These are phyloP conservation scores for Odontamblyopus lacepedii DNA, from an alignment of 2,797 vertebrate species.

Conservation along the genomic window DNA sequence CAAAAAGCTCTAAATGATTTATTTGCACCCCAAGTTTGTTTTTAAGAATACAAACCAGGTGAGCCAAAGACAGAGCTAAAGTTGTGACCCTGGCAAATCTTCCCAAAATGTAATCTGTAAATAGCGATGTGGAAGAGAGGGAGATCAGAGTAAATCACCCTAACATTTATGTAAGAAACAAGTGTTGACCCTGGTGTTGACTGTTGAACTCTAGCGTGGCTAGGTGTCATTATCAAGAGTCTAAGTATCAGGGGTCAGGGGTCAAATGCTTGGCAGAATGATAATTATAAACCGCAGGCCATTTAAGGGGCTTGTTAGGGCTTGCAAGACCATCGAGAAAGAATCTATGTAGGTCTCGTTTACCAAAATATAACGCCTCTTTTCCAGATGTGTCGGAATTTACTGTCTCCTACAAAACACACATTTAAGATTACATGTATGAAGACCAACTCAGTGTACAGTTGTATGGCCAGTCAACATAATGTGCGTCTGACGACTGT, in stretches of 20 bases:
- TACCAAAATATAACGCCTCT: slow-evolving; percentile 29
- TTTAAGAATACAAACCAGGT: slow-evolving; percentile 13
- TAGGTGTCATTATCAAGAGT: slow-evolving; percentile 53
- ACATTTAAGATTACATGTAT: neutral
- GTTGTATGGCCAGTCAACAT: neutral
- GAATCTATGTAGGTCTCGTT: slow-evolving; percentile 9
- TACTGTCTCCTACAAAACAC: neutral
- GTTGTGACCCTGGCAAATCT: slow-evolving; percentile 5
- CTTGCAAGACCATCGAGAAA: slow-evolving; percentile 33
- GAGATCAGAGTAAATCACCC: slow-evolving; percentile 28
- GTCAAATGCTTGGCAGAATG: slow-evolving; percentile 59
- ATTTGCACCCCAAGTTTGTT: slow-evolving; percentile 1
- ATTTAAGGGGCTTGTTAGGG: slow-evolving; percentile 41
- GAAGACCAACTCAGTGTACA: neutral
- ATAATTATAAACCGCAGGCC: slow-evolving; percentile 49
- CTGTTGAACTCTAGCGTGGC: slow-evolving; percentile 48
- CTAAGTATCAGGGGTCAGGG: slow-evolving; percentile 55
- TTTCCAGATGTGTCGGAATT: slow-evolving; percentile 16
- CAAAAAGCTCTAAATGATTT: slow-evolving; percentile 50
- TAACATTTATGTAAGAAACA: slow-evolving; percentile 13
- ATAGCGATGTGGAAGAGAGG: neutral
- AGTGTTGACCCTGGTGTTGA: slow-evolving; percentile 13
- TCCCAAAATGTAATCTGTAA: neutral
- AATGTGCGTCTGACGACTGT: slow-evolving; percentile 53
- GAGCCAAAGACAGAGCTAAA: neutral